Percentiles rank a stretch among this genome's conserved stretches.
Conservation (phyloP, 1,140 invertebrate species). For the Drosophila santomea region DNA sequence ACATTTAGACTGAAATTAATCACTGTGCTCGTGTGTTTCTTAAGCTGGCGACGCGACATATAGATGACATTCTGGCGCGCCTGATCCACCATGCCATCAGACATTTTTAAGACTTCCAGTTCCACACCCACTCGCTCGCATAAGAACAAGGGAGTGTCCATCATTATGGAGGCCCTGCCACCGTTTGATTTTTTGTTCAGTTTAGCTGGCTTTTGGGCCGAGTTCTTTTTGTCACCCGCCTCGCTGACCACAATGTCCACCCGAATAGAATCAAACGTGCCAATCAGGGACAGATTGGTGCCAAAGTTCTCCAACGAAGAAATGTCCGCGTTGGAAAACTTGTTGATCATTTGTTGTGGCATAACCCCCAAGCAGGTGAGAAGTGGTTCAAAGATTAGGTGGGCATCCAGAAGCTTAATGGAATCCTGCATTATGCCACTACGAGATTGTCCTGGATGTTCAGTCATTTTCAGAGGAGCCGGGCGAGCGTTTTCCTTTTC, state of each 20-base stretch:
- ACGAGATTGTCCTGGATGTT: conserved; percentile 52
- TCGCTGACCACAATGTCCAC: conserved; percentile 97
- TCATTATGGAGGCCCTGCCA: conserved; percentile 87
- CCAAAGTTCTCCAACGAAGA: conserved; percentile 94
- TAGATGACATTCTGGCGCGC: conserved; percentile 93
- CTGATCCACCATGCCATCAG: conserved; percentile 95
- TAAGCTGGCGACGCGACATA: conserved; percentile 93
- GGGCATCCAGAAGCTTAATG: conserved; percentile 93
- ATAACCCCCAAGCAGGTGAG: conserved; percentile 93
- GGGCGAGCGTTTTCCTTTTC: conserved; percentile 69
- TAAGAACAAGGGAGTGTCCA: conserved; percentile 94
- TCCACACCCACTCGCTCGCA: conserved; percentile 96
- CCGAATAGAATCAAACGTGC: conserved; percentile 93
- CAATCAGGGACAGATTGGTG: conserved; percentile 95
- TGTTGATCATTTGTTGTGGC: conserved; percentile 92
- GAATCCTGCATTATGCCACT: conserved; percentile 91
- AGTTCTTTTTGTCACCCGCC: conserved; percentile 86
- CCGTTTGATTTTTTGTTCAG: conserved; percentile 81
- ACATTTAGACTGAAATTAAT: conserved; percentile 95
- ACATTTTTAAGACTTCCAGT: conserved; percentile 94
- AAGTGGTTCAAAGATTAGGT: conserved; percentile 96
- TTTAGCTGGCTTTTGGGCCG: conserved; percentile 59
- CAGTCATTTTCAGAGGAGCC: conserved; percentile 58
- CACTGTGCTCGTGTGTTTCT: conserved; percentile 94
- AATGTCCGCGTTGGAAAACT: conserved; percentile 83